Base-by-base conservation (phyloP, 2,113 vertebrate species). In the Mungos mungo region DNA sequence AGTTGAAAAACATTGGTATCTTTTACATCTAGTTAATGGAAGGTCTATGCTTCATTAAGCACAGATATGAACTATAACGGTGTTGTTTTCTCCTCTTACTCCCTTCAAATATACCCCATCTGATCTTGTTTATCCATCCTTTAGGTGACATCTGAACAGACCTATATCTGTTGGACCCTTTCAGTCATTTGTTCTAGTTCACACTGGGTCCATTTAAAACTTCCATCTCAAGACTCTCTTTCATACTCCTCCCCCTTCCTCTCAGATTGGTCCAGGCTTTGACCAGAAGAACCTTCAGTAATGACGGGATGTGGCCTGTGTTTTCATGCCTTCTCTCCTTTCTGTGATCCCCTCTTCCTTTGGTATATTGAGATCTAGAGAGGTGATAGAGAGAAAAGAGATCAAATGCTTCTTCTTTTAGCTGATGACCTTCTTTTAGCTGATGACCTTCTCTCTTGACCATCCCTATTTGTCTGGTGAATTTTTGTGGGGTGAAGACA, bases 131-230 rank as follows among this genome's bases (percentile, higher is more conserved):
- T 92, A 25, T 18, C 60, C 31, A 45, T 60, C 13, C 6, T 13
- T 50, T 60, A 41, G 38, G 7, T 60, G 27, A 50, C 33, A 15
- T 12, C 25, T 68, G 41, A 72, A 71, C 19, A 65, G 38, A 50
- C 15, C 19, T 2, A 12, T 16, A 35, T 1, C 21, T 27, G 7
- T 2, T n/a, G 19, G 68, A 7, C 1, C 12, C 0, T 3, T 27
- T 54, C 27, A 41, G 11, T 65, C 41, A 52, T 45, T 88, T 27
- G 50, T 54, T 74, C 18, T 7, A 29, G 76, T 66, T 82, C 35
- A 83, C 2, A 8, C 11, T 15, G 63, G 23, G 2, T 4, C 35
- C 35, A 7, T 50, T 60, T n/a, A 47, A 60, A 88, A 57, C 27
- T 6, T 88, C 12, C n/a, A 3, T 25, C 4, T 71, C 1, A 18